Evolutionary conservation across 2,797 vertebrate genomes (phyloP).

Genomic region (Morus bassanus): DNA sequence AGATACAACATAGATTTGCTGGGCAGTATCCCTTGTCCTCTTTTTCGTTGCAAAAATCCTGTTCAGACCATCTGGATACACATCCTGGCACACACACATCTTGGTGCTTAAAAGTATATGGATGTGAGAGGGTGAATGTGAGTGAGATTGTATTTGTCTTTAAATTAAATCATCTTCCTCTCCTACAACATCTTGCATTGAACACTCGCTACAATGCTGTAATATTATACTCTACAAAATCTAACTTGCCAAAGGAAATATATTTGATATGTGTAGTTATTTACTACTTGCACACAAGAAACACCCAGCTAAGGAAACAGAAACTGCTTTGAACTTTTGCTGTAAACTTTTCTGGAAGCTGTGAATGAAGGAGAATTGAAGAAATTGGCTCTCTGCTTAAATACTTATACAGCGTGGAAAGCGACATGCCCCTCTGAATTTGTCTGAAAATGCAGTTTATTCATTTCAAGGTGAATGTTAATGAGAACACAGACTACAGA

Average conservation of each 20-base stretch:
- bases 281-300: not conserved
- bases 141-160: not conserved
- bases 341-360: not conserved
- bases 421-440: not conserved
- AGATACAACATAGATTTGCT: not conserved
- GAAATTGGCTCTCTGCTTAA: not conserved
- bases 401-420: not conserved
- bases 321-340: not conserved
- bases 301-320: not conserved
- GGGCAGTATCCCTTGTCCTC: not conserved
- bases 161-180: not conserved
- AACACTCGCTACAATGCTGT: not conserved
- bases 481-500: not conserved
- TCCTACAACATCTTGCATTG: not conserved
- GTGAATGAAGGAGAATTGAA: not conserved
- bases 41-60: not conserved
- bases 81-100: fast-evolving
- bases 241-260: not conserved
- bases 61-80: not conserved
- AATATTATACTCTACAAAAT: no score
- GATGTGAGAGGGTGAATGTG: not conserved
- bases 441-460: constrained; percentile 32
- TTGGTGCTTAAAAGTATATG: not conserved
- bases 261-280: not conserved
- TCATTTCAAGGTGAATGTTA: not conserved